phyloP scores from a whole-genome alignment of 37 sponge, comb jelly and placozoan species.

The Cladorhizidae sp. region DNA sequence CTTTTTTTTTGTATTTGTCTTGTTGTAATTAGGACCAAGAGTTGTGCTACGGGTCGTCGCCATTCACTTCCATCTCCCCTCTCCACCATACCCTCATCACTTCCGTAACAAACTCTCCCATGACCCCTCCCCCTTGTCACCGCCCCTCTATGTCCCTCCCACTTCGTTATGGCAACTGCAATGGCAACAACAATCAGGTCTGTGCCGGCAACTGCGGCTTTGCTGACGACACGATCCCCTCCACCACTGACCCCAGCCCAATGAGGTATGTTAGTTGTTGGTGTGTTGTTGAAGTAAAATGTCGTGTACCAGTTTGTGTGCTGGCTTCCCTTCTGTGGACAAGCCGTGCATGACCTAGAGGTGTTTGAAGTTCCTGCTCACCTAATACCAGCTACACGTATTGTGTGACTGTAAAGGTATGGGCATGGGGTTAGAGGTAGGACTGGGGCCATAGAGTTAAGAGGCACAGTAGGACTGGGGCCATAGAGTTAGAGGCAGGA shows the following conservation, averaged over 20 bases:
- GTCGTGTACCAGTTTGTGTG: neutral
- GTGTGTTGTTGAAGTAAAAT: neutral
- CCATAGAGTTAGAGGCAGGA: too few species aligned
- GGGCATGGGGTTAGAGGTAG: too few species aligned
- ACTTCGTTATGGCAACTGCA: slow-evolving; percentile 5
- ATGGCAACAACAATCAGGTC: slow-evolving; percentile 17
- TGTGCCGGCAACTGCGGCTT: neutral
- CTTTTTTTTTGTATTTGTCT: neutral
- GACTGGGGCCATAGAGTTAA: too few species aligned
- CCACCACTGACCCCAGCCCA: neutral
- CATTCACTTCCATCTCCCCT: neutral
- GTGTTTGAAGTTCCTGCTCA: too few species aligned
- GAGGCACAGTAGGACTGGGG: too few species aligned
- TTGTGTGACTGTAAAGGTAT: too few species aligned
- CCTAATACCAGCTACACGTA: too few species aligned
- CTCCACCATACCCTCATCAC: slow-evolving; percentile 11
- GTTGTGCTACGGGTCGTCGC: slow-evolving; percentile 22
- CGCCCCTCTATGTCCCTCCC: neutral
- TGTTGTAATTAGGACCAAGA: neutral
- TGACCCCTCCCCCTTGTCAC: neutral
- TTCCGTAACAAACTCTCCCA: slow-evolving; percentile 6
- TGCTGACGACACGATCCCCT: too few species aligned
- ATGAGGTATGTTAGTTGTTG: neutral
- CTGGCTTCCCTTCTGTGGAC: too few species aligned
- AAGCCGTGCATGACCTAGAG: too few species aligned